phyloP scores from a whole-genome alignment of 1,140 invertebrate genomes.

The Diuraphis noxia region DNA sequence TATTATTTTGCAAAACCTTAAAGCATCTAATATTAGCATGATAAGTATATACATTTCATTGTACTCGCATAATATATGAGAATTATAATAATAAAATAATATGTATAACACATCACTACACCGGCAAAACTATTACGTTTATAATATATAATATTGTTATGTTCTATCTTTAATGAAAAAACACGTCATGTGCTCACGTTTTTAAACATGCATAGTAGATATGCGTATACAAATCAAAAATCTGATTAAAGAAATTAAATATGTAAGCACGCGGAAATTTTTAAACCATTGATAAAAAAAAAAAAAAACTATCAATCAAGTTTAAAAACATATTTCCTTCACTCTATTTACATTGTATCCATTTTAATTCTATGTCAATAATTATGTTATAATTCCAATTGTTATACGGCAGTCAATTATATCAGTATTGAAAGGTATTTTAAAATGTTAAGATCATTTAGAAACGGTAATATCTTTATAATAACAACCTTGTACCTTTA shows the following conservation, averaged over 20 bases:
- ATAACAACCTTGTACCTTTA: too few relatives aligned
- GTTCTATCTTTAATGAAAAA: constrained; percentile 38
- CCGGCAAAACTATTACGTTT: background rate
- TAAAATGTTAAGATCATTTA: background rate
- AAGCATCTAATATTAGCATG: constrained; percentile 16
- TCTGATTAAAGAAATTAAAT: constrained; percentile 15
- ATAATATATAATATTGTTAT: background rate
- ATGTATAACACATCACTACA: background rate
- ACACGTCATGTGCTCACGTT: background rate
- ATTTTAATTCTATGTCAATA: background rate
- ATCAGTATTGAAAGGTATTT: background rate
- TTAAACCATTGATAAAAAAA: background rate
- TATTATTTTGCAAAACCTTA: constrained; percentile 39
- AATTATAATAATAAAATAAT: background rate
- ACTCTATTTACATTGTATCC: background rate
- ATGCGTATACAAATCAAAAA: background rate
- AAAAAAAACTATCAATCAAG: background rate
- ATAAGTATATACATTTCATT: background rate
- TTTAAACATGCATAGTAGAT: background rate
- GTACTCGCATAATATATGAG: background rate
- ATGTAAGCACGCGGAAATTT: background rate
- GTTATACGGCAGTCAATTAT: background rate
- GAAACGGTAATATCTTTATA: background rate
- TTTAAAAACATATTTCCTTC: background rate
- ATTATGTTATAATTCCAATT: background rate